Percentiles rank a stretch among this genome's conserved stretches.
phyloP scores from a whole-genome alignment of 2,888 invertebrate genomes.

The Oligia latruncula region DNA sequence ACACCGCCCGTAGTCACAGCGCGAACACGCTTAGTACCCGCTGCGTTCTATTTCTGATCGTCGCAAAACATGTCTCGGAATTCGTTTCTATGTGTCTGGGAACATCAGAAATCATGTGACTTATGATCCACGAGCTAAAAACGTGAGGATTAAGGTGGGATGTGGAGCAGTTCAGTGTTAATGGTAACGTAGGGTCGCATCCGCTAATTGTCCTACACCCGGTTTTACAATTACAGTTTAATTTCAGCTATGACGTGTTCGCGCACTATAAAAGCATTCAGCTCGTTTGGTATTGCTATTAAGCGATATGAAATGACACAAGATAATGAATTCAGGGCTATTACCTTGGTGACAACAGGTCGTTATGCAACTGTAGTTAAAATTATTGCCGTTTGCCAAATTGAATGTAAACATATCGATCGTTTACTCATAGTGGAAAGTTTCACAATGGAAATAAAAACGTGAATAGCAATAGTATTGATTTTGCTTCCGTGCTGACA shows the following conservation, averaged over 20 bases:
- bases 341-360: conserved; percentile 78
- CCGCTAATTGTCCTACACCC: conserved; percentile 61
- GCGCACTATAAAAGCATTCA: conserved; percentile 71
- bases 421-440: conserved; percentile 73
- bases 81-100: conserved; percentile 89
- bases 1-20: conserved; percentile 83
- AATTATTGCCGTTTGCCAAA: conserved; percentile 79
- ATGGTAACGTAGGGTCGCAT: conserved; percentile 59
- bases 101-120: conserved; percentile 89
- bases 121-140: conserved; percentile 82
- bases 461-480: conserved; percentile 51
- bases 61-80: conserved; percentile 90
- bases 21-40: conserved; percentile 87
- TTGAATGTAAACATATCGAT: conserved; percentile 77
- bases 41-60: conserved; percentile 89
- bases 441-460: conserved; percentile 62
- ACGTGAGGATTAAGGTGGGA: conserved; percentile 68
- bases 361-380: conserved; percentile 78
- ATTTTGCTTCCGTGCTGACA: conserved; percentile 39
- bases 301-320: conserved; percentile 75
- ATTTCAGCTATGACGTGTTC: conserved; percentile 72
- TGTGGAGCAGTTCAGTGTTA: conserved; percentile 54
- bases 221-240: conserved; percentile 67
- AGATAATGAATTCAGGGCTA: conserved; percentile 79
- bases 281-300: conserved; percentile 73